Evolutionary conservation across 2,797 vertebrate genomes (phyloP), one percentile per base, ranked within the genome.

Genomic region (Anabacerthia variegaticeps): DNA sequence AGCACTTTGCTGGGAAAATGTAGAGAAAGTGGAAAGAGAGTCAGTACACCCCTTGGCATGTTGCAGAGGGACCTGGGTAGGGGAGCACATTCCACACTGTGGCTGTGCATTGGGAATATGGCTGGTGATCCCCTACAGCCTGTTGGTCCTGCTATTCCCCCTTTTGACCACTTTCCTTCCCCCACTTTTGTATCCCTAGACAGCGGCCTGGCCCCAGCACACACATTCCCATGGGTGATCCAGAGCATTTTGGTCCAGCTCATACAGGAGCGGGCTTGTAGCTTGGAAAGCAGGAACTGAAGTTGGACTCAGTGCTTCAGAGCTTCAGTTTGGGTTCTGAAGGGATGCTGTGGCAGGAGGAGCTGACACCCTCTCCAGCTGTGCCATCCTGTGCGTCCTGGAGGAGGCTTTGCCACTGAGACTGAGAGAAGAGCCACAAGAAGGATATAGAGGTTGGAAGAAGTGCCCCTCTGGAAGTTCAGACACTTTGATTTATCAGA

Each of bases 211-310:
- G 18, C 32, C 32, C 23, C 54, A 51, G 10, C 19, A 49, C n/a
- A 36, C 23, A 16, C 5, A 17, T 6, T 17, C 9, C 49, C 9
- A 0, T 7, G 19, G 2, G 0, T 10, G 0, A 9, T n/a, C 14
- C 12, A 14, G 44, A 49, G 34, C 28, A 17, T 82, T 68, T 94
- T 3, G 0, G 5, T 48, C 34, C 0, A 1, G 30, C 15, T 56
- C 0, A 0, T 66, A 6, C n/a, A 12, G 55, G 14, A 79, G 2
- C 2, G 5, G 6, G 1, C 16, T 48, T 8, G 2, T 14, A 32
- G 16, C 48, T 55, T 72, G 26, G 36, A 78, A 81, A 73, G n/a
- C 62, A 43, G 8, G 23, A 28, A 10, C 15, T 68, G 62, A 14
- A 78, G 15, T 3, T 17, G 20, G 23, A 44, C 11, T 26, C 0